phyloP scores from a whole-genome alignment of 2,888 invertebrate genomes.

The Apoda limacodes region DNA sequence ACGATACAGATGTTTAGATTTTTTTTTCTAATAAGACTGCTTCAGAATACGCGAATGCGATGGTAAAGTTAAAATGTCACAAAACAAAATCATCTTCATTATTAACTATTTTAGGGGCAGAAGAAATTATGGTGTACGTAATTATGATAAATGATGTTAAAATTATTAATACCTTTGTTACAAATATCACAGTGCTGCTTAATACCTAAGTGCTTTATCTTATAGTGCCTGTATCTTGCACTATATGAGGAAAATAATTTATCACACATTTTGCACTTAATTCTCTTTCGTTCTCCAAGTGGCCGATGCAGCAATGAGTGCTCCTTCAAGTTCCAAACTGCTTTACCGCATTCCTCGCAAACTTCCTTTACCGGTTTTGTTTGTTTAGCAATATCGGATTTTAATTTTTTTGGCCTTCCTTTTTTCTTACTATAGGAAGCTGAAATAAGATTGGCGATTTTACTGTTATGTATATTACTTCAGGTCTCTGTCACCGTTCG shows the following conservation, averaged over 20 bases:
- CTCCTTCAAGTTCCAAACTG: slow-evolving; percentile 34
- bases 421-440: slow-evolving; percentile 22
- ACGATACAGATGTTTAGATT: too few relatives aligned
- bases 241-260: slow-evolving; percentile 33
- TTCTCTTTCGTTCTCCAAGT: slow-evolving; percentile 21
- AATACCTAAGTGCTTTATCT: slow-evolving; percentile 41
- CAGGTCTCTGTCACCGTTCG: too few relatives aligned
- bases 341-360: slow-evolving; percentile 50
- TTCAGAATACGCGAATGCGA: too few relatives aligned
- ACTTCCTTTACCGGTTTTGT: slow-evolving; percentile 25
- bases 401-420: slow-evolving; percentile 22
- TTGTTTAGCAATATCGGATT: slow-evolving; percentile 8
- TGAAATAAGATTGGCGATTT: too few relatives aligned
- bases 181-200: slow-evolving; percentile 47
- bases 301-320: slow-evolving; percentile 36
- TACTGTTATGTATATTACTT: too few relatives aligned
- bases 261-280: slow-evolving; percentile 39
- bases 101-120: too few relatives aligned
- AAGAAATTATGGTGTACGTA: too few relatives aligned
- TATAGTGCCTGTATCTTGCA: slow-evolving; percentile 37
- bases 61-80: too few relatives aligned
- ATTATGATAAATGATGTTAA: too few relatives aligned
- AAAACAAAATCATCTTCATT: too few relatives aligned
- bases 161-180: slow-evolving; percentile 29
- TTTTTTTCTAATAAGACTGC: too few relatives aligned